Percentiles rank a stretch among this genome's conserved stretches.
These are phyloP conservation scores for Strigamia transsilvanica DNA, from an alignment of 2,888 invertebrate species.

Conservation along the genomic window DNA sequence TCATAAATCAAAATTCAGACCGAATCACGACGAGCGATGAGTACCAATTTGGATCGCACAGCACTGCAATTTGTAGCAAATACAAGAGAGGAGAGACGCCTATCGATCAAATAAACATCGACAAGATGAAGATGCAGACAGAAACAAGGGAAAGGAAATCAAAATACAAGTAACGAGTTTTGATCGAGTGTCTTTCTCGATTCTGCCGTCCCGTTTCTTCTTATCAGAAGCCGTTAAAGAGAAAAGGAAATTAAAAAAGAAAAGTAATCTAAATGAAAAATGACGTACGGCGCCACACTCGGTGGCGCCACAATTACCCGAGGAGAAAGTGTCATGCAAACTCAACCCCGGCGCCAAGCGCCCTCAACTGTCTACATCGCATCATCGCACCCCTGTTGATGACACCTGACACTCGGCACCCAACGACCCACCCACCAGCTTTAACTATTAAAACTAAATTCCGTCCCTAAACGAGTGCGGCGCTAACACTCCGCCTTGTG, in stretches of 20 bases:
- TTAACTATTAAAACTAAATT: constrained; percentile 44
- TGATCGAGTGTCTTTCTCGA: constrained; percentile 33
- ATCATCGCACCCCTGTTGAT: constrained; percentile 26
- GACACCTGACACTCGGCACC: constrained; percentile 46
- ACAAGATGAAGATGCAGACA: constrained; percentile 36
- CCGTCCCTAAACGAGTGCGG: background rate
- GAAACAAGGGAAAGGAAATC: background rate
- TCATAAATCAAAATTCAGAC: constrained; percentile 26
- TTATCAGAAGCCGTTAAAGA: constrained; percentile 43
- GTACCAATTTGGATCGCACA: background rate
- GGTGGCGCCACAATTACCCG: constrained; percentile 46
- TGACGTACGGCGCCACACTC: constrained; percentile 45
- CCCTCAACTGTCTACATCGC: constrained; percentile 29
- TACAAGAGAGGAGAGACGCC: constrained; percentile 10
- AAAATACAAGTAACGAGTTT: constrained; percentile 16
- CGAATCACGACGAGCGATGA: background rate
- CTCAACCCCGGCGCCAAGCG: constrained; percentile 33
- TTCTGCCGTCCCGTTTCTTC: constrained; percentile 12
- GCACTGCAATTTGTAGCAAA: constrained; percentile 33
- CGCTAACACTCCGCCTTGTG: background rate
- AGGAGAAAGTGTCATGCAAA: constrained; percentile 42
- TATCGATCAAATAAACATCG: constrained; percentile 44
- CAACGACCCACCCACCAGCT: constrained; percentile 1
- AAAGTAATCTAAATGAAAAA: constrained; percentile 43
- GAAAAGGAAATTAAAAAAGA: constrained; percentile 46